Evolutionary conservation across 2,888 invertebrate species (phyloP).

Genomic region (Machimus atricapillus): DNA sequence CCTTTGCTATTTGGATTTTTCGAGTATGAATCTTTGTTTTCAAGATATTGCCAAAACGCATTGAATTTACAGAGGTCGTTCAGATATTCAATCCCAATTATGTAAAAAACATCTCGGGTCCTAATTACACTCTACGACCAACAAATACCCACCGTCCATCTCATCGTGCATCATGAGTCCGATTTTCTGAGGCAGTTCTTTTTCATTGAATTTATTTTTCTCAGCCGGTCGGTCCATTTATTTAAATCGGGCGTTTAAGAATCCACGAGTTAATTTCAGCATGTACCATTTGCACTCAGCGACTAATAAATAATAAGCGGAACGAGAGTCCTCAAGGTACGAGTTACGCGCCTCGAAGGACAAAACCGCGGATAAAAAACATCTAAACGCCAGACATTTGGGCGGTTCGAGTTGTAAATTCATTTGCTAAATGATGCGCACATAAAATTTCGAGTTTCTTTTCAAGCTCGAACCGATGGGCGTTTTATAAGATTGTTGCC

Average conservation of each 20-base stretch:
- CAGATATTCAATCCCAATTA: not conserved
- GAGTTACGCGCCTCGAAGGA: not conserved
- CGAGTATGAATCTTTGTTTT: not conserved
- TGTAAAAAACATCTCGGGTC: not conserved
- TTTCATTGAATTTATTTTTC: not conserved
- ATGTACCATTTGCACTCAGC: not conserved
- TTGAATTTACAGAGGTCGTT: not conserved
- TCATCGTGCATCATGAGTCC: not conserved
- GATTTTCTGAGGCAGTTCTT: not conserved
- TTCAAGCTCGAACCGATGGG: not conserved
- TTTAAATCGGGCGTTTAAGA: slow-evolving; percentile 15
- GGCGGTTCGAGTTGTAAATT: slow-evolving; percentile 63
- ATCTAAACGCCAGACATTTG: slow-evolving; percentile 60
- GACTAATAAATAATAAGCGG: slow-evolving; percentile 24
- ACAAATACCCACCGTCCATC: not conserved
- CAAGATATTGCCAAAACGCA: not conserved
- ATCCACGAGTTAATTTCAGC: not conserved
- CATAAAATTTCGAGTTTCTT: slow-evolving; percentile 57
- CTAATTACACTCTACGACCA: not conserved
- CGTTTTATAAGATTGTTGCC: not conserved
- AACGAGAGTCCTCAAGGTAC: not conserved
- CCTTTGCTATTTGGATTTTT: not conserved
- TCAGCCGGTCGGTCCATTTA: not conserved
- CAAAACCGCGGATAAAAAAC: not conserved
- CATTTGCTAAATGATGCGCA: slow-evolving; percentile 63